These are phyloP conservation scores for Orthosia gracilis DNA, from an alignment of 2,888 invertebrate genomes.

Conservation along the genomic window DNA sequence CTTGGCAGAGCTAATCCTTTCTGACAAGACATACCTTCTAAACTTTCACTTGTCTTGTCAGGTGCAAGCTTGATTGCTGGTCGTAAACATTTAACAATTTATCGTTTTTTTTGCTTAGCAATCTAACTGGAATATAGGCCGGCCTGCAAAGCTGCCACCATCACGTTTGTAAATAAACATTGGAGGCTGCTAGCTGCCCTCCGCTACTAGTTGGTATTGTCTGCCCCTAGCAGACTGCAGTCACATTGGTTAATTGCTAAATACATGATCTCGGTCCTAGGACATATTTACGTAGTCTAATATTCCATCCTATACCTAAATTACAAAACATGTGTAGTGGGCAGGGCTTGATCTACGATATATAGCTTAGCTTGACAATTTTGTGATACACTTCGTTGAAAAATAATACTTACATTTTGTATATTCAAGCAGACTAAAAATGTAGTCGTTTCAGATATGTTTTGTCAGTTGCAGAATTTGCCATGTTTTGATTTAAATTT, in stretches of 20 bases:
- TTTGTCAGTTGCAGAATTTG: conserved; percentile 27
- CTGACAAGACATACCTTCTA: no score
- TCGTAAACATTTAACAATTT: no score
- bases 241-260: not conserved
- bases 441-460: conserved; percentile 13
- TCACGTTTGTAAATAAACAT: no score
- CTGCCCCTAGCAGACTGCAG: no score
- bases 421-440: conserved; percentile 39
- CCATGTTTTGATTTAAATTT: conserved; percentile 58
- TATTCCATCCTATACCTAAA: not conserved
- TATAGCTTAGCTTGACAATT: not conserved
- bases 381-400: not conserved
- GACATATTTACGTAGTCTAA: not conserved
- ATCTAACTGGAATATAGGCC: not conserved
- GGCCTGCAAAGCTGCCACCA: not conserved
- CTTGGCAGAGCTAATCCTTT: no score
- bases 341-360: not conserved
- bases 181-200: no score
- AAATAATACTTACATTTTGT: conserved; percentile 41
- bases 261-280: no score
- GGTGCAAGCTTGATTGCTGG: no score
- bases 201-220: not conserved
- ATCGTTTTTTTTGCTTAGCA: no score
- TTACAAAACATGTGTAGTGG: no score
- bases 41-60: no score